phyloP scores from a whole-genome alignment of 1,140 invertebrate genomes.

The Cherax quadricarinatus region DNA sequence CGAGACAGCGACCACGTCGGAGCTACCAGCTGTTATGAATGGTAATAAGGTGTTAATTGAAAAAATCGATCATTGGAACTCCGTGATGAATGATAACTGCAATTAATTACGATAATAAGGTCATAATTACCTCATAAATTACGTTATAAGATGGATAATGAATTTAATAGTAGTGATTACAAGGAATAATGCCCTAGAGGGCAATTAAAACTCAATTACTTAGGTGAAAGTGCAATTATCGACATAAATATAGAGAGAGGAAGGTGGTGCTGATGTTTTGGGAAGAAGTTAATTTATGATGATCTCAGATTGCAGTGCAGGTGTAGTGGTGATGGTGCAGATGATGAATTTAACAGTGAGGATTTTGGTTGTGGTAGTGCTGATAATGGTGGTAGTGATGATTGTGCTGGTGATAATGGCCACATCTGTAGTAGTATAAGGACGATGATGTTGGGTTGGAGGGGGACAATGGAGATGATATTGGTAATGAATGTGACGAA shows the following conservation, averaged over 20 bases:
- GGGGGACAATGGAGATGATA: too few relatives aligned
- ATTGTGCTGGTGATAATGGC: background rate
- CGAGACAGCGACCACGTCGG: background rate
- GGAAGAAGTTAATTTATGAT: too few relatives aligned
- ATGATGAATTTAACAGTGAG: too few relatives aligned
- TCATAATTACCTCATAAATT: background rate
- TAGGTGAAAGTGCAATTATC: too few relatives aligned
- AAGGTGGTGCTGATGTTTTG: too few relatives aligned
- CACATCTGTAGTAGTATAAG: background rate
- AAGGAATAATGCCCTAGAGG: background rate
- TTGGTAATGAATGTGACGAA: too few relatives aligned
- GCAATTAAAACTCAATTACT: background rate
- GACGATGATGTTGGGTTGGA: too few relatives aligned
- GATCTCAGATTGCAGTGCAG: too few relatives aligned
- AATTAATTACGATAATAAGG: background rate
- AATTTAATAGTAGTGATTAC: background rate
- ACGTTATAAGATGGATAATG: background rate
- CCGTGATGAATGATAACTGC: background rate
- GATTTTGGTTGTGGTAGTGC: too few relatives aligned
- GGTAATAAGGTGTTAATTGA: background rate
- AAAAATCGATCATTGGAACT: background rate
- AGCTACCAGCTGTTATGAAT: background rate
- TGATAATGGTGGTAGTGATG: background rate
- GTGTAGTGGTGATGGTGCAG: too few relatives aligned
- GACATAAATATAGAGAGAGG: too few relatives aligned